Conservation (phyloP, 2,113 vertebrate genomes). For the Aspiorhynchus laticeps region DNA sequence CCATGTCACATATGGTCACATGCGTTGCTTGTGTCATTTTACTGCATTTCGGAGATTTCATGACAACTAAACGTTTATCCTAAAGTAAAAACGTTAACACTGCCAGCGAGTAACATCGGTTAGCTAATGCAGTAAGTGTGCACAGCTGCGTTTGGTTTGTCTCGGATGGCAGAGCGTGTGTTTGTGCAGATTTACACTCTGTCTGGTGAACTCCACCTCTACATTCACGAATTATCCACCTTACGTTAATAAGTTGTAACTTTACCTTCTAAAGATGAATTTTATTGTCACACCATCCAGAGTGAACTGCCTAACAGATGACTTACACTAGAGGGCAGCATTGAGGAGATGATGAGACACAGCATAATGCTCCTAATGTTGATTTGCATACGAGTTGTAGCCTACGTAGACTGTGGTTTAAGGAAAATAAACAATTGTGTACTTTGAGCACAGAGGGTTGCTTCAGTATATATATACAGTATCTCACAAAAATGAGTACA, state of each 20-base stretch:
- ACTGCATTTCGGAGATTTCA: neutral
- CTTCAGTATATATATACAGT: too few relatives aligned
- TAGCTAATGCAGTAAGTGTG: neutral
- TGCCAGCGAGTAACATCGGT: neutral
- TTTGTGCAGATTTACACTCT: neutral
- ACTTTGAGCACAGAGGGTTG: too few relatives aligned
- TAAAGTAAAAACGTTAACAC: neutral
- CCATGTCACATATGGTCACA: neutral
- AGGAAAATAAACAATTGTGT: neutral
- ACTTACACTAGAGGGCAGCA: conserved; percentile 49
- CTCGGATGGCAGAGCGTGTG: neutral
- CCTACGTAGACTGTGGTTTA: neutral
- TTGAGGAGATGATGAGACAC: neutral
- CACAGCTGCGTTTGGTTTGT: neutral
- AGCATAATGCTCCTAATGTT: neutral
- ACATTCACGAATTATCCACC: neutral
- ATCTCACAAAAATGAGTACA: too few relatives aligned
- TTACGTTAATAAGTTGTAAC: neutral
- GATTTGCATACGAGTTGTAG: neutral
- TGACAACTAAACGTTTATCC: neutral
- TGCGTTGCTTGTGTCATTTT: neutral
- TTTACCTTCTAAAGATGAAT: neutral
- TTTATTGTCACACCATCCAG: neutral
- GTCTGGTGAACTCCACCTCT: neutral
- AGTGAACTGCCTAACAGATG: neutral